phyloP scores from a whole-genome alignment of 2,888 invertebrate genomes.

The Nasonovia ribisnigri region DNA sequence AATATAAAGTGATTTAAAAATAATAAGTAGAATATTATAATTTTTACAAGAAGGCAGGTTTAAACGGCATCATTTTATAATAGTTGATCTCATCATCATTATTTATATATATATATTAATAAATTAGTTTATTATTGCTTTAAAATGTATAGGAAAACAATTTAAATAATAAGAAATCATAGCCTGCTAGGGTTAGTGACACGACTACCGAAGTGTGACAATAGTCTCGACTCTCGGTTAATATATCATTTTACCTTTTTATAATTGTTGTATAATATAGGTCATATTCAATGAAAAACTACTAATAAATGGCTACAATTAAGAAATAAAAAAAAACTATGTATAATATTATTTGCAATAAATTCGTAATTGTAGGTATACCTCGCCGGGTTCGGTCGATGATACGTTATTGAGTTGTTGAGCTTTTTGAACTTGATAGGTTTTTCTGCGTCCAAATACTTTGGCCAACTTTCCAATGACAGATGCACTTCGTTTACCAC shows the following conservation, averaged over 20 bases:
- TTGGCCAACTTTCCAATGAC: slow-evolving; percentile 80
- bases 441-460: slow-evolving; percentile 84
- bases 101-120: neutral
- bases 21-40: neutral
- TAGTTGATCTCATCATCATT: neutral
- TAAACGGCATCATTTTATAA: neutral
- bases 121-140: neutral
- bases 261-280: neutral
- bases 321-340: neutral
- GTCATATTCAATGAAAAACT: neutral
- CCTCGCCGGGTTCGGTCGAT: slow-evolving; percentile 28
- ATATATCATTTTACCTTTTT: neutral
- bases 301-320: neutral
- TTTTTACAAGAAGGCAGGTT: neutral
- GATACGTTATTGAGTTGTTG: slow-evolving; percentile 72
- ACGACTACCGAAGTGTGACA: neutral
- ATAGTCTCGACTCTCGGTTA: neutral
- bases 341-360: neutral
- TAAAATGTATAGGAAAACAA: neutral
- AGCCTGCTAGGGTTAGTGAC: neutral
- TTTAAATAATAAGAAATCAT: neutral
- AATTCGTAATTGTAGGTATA: slow-evolving; percentile 34
- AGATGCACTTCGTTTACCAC: slow-evolving; percentile 79
- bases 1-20: neutral
- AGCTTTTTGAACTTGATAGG: slow-evolving; percentile 83